Evolutionary conservation across 2,888 invertebrate species (phyloP), one percentile per base, ranked within the genome.

Genomic region (Ormyrus nitidulus): DNA sequence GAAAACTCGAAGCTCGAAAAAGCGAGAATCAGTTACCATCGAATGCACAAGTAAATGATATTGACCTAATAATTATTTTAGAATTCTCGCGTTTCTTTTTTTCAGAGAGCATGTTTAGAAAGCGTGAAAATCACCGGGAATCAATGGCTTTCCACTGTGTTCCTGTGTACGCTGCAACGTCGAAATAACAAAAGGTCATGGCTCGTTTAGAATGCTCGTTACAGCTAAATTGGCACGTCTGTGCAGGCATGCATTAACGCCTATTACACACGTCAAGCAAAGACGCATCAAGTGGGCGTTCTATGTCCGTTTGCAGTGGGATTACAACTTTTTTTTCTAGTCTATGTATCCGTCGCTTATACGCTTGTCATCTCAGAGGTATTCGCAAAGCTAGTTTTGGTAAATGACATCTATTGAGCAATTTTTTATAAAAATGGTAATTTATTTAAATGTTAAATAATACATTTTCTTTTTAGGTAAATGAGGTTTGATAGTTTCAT

Each of bases 171-270:
- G 19, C 19, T 58, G 54, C 68, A 61, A 13, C 49, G 62, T 46
- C 34, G 34, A 11, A 71, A 77, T 44, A 71, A 62, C 69, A 77
- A 77, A 77, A 71, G 71, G 66, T 65, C 66, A 72, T 9, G 77
- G 77, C 72, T 78, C 61, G 79, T 69, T 79, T 69, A 44, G 61
- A 73, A 78, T 61, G 61, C 78, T 78, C 72, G 78, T 78, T 78
- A 56, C 72, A 53, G 72, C 61, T 78, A 72, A 78, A 78, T 78
- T 73, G 72, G 65, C 58, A 48, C 61, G 62, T 8, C 44, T 6
- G 6, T 48, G 75, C 49, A 74, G 53, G 61, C 72, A 62, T 73
- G 68, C 73, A 61, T 73, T 62, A 70, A 79, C 65, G 64, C 74
- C 79, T 59, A 70, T 79, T 79, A 74, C 51, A 75, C 79, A n/a